phyloP scores from a whole-genome alignment of 2,797 vertebrate species.

The Nyctibius grandis region DNA sequence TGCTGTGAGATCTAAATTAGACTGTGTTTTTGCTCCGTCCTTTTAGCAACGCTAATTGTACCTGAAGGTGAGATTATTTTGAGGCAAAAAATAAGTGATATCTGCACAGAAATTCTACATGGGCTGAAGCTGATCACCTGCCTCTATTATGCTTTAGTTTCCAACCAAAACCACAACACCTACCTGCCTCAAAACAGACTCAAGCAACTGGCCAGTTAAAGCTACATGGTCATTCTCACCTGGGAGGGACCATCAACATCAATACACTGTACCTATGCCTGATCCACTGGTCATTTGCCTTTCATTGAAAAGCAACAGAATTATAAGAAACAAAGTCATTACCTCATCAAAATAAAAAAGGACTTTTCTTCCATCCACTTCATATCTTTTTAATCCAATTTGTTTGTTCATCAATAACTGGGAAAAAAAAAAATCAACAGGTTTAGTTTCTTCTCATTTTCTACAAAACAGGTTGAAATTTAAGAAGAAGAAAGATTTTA shows the following conservation, averaged over 20 bases:
- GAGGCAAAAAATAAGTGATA: background rate
- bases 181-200: background rate
- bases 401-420: slow-evolving; percentile 89
- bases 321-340: background rate
- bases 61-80: background rate
- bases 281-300: background rate
- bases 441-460: background rate
- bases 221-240: background rate
- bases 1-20: background rate
- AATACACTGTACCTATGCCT: background rate
- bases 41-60: background rate
- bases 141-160: background rate
- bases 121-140: background rate
- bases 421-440: background rate
- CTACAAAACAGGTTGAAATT: background rate
- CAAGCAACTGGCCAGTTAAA: background rate
- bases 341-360: slow-evolving; percentile 96
- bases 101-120: background rate
- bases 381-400: slow-evolving; percentile 88
- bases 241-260: background rate
- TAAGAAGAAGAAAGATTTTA: background rate
- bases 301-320: background rate
- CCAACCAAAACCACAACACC: background rate
- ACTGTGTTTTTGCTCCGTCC: background rate
- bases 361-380: slow-evolving; percentile 86